Percentiles rank a stretch among this genome's conserved stretches.
phyloP scores from a whole-genome alignment of 2,888 invertebrate species.

The Lepas anatifera region DNA sequence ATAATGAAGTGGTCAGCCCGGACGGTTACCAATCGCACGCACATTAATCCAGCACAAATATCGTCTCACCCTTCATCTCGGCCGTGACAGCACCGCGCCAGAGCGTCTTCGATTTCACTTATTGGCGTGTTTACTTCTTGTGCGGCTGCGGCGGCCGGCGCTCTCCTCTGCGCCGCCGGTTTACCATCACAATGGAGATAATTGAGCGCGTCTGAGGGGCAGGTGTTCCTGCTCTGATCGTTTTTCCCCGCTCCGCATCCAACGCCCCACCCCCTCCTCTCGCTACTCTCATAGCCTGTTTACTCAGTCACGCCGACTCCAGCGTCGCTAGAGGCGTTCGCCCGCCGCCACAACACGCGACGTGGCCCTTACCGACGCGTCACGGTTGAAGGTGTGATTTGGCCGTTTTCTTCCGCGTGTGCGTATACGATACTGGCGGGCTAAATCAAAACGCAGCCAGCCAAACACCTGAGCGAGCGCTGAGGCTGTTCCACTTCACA shows the following conservation, averaged over 20 bases:
- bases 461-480: background rate
- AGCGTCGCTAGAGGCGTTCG: background rate
- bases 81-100: background rate
- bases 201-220: background rate
- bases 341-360: background rate
- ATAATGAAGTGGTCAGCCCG: background rate
- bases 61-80: background rate
- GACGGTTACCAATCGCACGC: background rate
- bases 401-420: background rate
- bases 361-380: background rate
- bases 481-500: too few relatives aligned
- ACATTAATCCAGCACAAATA: background rate
- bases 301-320: background rate
- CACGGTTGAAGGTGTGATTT: constrained; percentile 2
- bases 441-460: background rate
- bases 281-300: background rate
- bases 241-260: background rate
- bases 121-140: constrained; percentile 4
- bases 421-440: background rate
- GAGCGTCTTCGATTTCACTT: background rate
- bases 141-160: background rate
- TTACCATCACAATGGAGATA: constrained; percentile 12
- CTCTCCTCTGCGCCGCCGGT: background rate
- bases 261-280: too few relatives aligned
- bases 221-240: background rate